Base-by-base conservation (phyloP, 2,113 vertebrate genomes). In the Garra rufa region DNA sequence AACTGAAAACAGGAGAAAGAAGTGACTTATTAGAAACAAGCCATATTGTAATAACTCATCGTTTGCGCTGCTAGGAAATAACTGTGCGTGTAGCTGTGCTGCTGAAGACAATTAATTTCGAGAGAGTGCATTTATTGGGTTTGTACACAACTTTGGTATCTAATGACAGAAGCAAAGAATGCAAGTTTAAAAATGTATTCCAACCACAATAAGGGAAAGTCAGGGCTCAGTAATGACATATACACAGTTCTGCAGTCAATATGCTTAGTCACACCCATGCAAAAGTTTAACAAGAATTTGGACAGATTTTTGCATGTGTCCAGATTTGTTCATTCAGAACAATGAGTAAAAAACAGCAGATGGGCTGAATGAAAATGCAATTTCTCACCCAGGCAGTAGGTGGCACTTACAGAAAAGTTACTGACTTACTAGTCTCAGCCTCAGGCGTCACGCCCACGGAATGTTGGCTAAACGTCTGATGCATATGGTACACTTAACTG, bases 21-120 rank as follows among this genome's bases (percentile, higher is more conserved):
- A 79, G 4, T 30, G 57, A 46, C n/a, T 63, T 26, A 80, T 46
- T 80, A 61, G 34, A 78, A 63, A 67, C 34, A 41, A 38, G 10
- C 48, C 38, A 38, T n/a, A 57, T 61, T n/a, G 21, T 78, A 61
- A 78, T 75, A 50, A 75, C 26, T 75, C 26, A 19, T 9, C 1
- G 38, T 41, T 74, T 3, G 26, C 43, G 48, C 44, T 17, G 6
- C 24, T 43, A 50, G 44, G 13, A 38, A 76, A 76, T 34, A 59
- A 59, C 19, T 13, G 30, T 55, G 48, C 3, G 19, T 76, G 50
- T 57, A 38, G 50, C 41, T 73, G 41, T 73, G 70, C 67, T 73
- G 41, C 41, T 26, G n/a, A 71, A 44, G 41, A 26, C 70, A 73
- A 44, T 73, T 73, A 24, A 26, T 73, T 73, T 44, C 3, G 41